Evolutionary conservation across 2,797 vertebrate species (phyloP), one percentile per base, ranked within the genome.

Genomic region (Sebastes hubbsi): DNA sequence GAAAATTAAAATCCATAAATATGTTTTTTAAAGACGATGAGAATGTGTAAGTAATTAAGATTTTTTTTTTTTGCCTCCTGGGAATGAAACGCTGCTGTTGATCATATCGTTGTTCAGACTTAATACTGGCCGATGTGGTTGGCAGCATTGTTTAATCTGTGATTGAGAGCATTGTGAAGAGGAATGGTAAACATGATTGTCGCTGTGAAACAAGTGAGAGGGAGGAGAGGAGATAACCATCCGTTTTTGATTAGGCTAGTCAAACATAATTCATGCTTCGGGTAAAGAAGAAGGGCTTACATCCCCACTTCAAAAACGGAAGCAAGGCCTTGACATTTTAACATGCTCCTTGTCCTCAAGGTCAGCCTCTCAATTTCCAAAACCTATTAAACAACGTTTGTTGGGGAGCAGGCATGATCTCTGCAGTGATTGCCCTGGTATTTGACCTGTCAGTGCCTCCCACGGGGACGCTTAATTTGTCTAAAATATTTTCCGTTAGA

Each of bases 81-180:
- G 83, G 89, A 95, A 93, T 94, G 91, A 94, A 95, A 92, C 76
- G 24, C 69, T 82, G 86, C 89, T 89, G 90, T 91, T 95, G 91
- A 95, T 95, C 88, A 92, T 94, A 88, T 93, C 91, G 95, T 96
- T 96, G 95, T 96, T 96, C 91, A 60, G 81, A 72, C 68, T 90
- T 93, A 91, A 94, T 92, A 86, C 87, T 85, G 86, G 87, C 71
- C 64, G 38, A 38, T 73, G 87, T 74, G 84, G 72, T 87, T 80
- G 77, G 46, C 75, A 22, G 77, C 77, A 84, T 88, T 84, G 85
- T 91, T 91, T 83, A 59, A 82, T 87, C 78, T 89, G 84, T 94
- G 93, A 94, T 94, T 94, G 91, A 92, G 84, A 87, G 90, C 87
- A 93, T 94, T 94, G 88, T 94, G 87, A 81, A 85, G 84, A 74